phyloP scores from a whole-genome alignment of 2,888 invertebrate species.

The Apotomis capreana region DNA sequence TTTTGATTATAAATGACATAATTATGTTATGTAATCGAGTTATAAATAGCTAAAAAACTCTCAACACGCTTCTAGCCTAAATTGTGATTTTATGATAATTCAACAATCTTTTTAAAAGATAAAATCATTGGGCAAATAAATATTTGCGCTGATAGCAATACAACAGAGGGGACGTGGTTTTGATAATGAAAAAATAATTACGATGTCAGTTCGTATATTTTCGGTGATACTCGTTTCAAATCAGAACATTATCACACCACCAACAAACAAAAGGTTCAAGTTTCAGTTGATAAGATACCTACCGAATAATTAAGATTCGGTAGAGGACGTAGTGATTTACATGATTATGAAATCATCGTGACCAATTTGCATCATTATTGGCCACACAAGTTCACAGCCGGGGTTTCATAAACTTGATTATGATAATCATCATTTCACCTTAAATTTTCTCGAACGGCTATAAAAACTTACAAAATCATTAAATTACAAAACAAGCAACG shows the following conservation, averaged over 20 bases:
- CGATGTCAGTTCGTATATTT: slow-evolving; percentile 27
- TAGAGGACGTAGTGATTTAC: slow-evolving; percentile 8
- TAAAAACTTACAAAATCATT: slow-evolving; percentile 20
- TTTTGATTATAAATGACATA: slow-evolving; percentile 24
- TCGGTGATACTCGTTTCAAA: slow-evolving; percentile 12
- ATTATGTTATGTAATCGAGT: slow-evolving; percentile 20
- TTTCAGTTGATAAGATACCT: slow-evolving; percentile 31
- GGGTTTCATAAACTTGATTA: slow-evolving; percentile 7
- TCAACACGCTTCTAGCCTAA: not conserved
- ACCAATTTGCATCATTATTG: slow-evolving; percentile 16
- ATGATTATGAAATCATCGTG: slow-evolving; percentile 29
- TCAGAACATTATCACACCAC: slow-evolving; percentile 32
- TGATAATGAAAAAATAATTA: slow-evolving; percentile 11
- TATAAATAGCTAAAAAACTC: not conserved
- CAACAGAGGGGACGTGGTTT: slow-evolving; percentile 19
- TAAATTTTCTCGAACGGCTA: slow-evolving; percentile 1
- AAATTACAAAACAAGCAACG: slow-evolving; percentile 22
- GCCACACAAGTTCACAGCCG: slow-evolving; percentile 7
- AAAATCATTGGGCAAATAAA: slow-evolving; percentile 27
- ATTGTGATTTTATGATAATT: slow-evolving; percentile 19
- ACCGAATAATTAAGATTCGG: slow-evolving; percentile 13
- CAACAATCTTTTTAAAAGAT: not conserved
- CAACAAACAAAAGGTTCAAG: slow-evolving; percentile 26
- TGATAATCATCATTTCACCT: slow-evolving; percentile 1
- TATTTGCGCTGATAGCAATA: slow-evolving; percentile 15